Conservation (phyloP, 2,888 invertebrate species). For the Lycaena phlaeas region DNA sequence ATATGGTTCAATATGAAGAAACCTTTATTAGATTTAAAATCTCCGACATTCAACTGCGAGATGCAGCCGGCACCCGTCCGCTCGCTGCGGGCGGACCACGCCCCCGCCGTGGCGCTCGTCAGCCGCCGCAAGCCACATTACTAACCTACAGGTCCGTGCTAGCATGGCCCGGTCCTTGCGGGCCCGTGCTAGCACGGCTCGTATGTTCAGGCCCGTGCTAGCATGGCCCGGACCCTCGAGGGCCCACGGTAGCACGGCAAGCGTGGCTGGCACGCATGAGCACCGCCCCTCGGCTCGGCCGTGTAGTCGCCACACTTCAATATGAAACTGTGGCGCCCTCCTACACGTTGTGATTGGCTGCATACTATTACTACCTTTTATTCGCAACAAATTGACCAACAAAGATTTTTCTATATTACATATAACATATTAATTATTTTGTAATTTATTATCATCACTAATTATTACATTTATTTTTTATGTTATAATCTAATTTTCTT, state of each 20-base stretch:
- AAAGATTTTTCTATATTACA: no score
- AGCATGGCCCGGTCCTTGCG: no score
- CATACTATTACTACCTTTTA: background rate
- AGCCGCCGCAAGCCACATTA: background rate
- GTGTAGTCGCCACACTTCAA: background rate
- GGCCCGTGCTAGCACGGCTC: background rate
- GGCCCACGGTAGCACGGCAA: no score
- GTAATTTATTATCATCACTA: background rate
- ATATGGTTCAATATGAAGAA: conserved; percentile 24
- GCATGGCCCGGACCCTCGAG: no score
- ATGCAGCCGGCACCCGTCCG: conserved; percentile 6
- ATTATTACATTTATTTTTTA: no score
- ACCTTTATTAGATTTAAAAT: conserved; percentile 46
- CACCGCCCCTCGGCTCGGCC: background rate
- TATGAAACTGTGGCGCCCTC: background rate
- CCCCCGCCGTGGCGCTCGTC: conserved; percentile 11
- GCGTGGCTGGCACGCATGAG: no score
- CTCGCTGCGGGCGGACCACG: conserved; percentile 5
- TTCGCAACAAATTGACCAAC: conserved; percentile 18
- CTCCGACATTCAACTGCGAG: conserved; percentile 23
- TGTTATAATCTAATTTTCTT: no score
- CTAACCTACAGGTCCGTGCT: background rate
- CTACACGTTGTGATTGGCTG: background rate
- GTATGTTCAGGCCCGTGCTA: no score
- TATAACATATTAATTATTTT: background rate